Evolutionary conservation across 1,140 invertebrate species (phyloP).

Genomic region (Laodelphax striatellus): DNA sequence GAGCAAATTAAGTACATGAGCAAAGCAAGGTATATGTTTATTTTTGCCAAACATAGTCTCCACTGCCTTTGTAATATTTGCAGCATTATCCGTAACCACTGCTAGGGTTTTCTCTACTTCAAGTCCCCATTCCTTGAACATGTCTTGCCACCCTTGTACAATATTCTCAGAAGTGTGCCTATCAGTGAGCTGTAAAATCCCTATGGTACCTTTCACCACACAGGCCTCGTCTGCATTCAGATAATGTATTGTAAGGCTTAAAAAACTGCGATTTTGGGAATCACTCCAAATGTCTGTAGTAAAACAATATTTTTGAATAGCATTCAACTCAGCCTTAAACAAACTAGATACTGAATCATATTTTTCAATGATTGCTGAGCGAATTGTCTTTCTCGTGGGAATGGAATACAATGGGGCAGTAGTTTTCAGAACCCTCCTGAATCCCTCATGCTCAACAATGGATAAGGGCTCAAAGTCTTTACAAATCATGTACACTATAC

Average conservation of each 20-base stretch:
- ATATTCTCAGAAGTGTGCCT: slow-evolving; percentile 21
- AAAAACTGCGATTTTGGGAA: slow-evolving; percentile 21
- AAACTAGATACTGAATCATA: slow-evolving; percentile 25
- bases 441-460: slow-evolving; percentile 30
- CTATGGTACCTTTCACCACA: slow-evolving; percentile 11
- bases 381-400: slow-evolving; percentile 22
- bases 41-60: slow-evolving; percentile 26
- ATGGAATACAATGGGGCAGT: slow-evolving; percentile 28
- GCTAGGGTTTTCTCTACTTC: slow-evolving; percentile 28
- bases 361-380: slow-evolving; percentile 25
- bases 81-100: slow-evolving; percentile 32
- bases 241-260: slow-evolving; percentile 17
- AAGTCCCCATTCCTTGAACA: slow-evolving; percentile 29
- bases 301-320: slow-evolving; percentile 18
- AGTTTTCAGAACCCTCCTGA: slow-evolving; percentile 28
- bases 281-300: slow-evolving; percentile 27
- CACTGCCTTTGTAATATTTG: slow-evolving; percentile 30
- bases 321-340: slow-evolving; percentile 17
- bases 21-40: slow-evolving; percentile 31
- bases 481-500: slow-evolving; percentile 27
- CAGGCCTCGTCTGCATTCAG: slow-evolving; percentile 16
- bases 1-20: slow-evolving; percentile 29
- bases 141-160: slow-evolving; percentile 13
- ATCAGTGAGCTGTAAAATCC: slow-evolving; percentile 16
- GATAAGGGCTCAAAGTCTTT: slow-evolving; percentile 29